These are phyloP conservation scores for Pseudomyrmex cubaensis DNA, from an alignment of 1,140 invertebrate species.

Conservation along the genomic window DNA sequence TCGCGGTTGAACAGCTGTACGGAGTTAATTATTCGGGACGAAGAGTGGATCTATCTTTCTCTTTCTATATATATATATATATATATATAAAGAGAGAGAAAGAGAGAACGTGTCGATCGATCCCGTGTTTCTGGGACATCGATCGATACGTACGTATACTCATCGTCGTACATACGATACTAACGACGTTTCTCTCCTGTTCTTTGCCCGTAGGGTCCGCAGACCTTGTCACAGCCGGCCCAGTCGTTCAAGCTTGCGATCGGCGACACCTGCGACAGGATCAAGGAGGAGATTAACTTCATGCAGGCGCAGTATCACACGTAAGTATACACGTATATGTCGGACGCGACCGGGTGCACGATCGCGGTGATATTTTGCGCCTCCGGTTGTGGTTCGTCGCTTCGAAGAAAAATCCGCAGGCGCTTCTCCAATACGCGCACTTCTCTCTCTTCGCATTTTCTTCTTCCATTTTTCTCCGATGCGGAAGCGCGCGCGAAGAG, in stretches of 20 bases:
- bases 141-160: constrained; percentile 1
- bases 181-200: constrained; percentile 38
- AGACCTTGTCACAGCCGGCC: constrained; percentile 93
- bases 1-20: constrained; percentile 71
- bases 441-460: constrained; percentile 18
- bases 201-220: constrained; percentile 90
- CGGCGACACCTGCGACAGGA: constrained; percentile 95
- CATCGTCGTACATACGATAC: background rate
- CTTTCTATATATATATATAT: too few species aligned
- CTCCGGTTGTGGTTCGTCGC: background rate
- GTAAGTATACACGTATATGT: constrained; percentile 85
- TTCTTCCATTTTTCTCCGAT: background rate
- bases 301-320: constrained; percentile 94
- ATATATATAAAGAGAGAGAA: too few species aligned
- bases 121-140: constrained; percentile 24
- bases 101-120: background rate
- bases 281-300: constrained; percentile 95
- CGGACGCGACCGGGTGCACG: too few species aligned
- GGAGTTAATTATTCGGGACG: constrained; percentile 74
- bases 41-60: background rate
- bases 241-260: constrained; percentile 97
- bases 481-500: constrained; percentile 51
- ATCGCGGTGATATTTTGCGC: background rate
- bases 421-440: constrained; percentile 4
- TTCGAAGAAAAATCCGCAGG: background rate